Percentiles rank a stretch among this genome's conserved stretches.
phyloP scores from a whole-genome alignment of 2,888 invertebrate genomes.

The Pomacea canaliculata region DNA sequence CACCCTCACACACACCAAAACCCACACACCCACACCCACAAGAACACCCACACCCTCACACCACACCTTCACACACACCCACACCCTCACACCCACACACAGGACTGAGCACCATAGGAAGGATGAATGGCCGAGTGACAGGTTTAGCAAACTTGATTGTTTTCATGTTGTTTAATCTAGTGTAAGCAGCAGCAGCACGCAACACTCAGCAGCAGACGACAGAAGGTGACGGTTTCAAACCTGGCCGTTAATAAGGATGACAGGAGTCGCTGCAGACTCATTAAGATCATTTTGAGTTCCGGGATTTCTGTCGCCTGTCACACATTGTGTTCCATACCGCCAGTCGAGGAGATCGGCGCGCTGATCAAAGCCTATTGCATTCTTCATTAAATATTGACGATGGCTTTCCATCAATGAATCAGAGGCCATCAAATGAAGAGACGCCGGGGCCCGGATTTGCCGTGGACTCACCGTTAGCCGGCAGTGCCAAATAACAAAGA shows the following conservation, averaged over 20 bases:
- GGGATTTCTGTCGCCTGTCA: too few species aligned
- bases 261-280: too few species aligned
- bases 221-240: too few species aligned
- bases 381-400: constrained; percentile 34
- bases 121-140: too few species aligned
- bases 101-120: too few species aligned
- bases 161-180: too few species aligned
- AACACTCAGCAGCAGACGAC: too few species aligned
- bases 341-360: constrained; percentile 3
- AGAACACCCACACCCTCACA: not conserved
- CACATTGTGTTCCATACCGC: not conserved
- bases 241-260: too few species aligned
- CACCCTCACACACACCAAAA: not conserved
- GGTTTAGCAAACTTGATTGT: too few species aligned
- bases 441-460: not conserved
- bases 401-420: constrained; percentile 23
- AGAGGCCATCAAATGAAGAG: constrained; percentile 9
- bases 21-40: not conserved
- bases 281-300: too few species aligned
- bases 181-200: too few species aligned
- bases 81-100: not conserved
- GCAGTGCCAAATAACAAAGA: constrained; percentile 23
- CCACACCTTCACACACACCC: not conserved
- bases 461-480: not conserved
- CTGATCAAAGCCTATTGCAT: constrained; percentile 27